A percentile compares a stretch with the other conserved stretches of the same genome.
Evolutionary conservation across 2,888 invertebrate genomes (phyloP).

Genomic region (Athrips mouffetella): DNA sequence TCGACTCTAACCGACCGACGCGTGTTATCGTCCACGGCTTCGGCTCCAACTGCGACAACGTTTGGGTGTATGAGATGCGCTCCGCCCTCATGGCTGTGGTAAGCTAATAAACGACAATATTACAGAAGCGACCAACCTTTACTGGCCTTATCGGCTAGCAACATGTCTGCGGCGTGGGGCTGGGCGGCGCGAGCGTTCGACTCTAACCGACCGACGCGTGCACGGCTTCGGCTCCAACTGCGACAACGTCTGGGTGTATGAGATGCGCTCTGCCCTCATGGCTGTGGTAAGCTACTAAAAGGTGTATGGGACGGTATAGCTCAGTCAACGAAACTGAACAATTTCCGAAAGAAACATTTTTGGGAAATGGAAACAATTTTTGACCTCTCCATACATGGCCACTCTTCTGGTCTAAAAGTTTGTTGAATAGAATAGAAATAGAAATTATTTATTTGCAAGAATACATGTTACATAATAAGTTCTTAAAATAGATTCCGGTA

Average conservation of each 20-base stretch:
- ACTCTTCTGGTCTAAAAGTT: too few species aligned
- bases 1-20: conserved; percentile 82
- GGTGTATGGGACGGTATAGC: too few species aligned
- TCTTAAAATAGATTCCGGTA: too few species aligned
- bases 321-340: too few species aligned
- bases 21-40: conserved; percentile 96
- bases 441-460: too few species aligned
- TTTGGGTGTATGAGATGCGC: conserved; percentile 96
- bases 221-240: conserved; percentile 97
- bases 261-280: conserved; percentile 94
- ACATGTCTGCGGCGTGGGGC: conserved; percentile 83
- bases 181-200: conserved; percentile 83
- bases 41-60: conserved; percentile 92
- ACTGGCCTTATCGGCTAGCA: conserved; percentile 84
- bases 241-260: conserved; percentile 94
- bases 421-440: too few species aligned
- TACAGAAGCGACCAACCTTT: conserved; percentile 80
- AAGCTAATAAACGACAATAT: conserved; percentile 52
- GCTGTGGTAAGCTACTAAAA: conserved; percentile 91
- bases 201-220: conserved; percentile 82
- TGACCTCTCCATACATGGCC: too few species aligned
- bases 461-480: too few species aligned
- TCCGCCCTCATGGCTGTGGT: conserved; percentile 93
- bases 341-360: too few species aligned
- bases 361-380: too few species aligned